Evolutionary conservation across 2,797 vertebrate genomes (phyloP), one percentile per base, ranked within the genome.

Genomic region (Aselliscus stoliczkanus): DNA sequence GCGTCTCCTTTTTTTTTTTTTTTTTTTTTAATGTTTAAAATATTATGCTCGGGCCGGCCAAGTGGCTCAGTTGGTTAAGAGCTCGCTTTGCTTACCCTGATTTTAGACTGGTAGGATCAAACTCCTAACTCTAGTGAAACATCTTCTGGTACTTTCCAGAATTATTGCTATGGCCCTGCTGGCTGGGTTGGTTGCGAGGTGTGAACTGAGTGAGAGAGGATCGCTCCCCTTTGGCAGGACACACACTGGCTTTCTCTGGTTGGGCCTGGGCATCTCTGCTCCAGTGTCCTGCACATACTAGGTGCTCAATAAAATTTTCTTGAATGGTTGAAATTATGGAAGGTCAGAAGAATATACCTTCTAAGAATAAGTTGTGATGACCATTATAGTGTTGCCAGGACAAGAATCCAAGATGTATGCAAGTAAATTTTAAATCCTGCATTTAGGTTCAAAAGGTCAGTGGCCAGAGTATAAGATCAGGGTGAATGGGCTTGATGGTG

Each of bases 221-320:
- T 11, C 0, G 0, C 9, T 11, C 31, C 5, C 1, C 7, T 4
- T 31, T 11, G 10, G 60, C 15, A 20, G 64, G 39, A 29, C 15
- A 11, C 0, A 4, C 18, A 1, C 0, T 0, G n/a, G 39, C 47
- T 27, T 11, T 20, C 70, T n/a, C 50, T 0, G 1, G 15, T 5
- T 4, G 29, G 14, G 27, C 42, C 25, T 1, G 44, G 50, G 14
- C 2, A 14, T 18, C 72, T 77, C 9, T 47, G 34, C 34, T 20
- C 34, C 25, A 37, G 15, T 5, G 56, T 21, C 9, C 1, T 34
- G 54, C 64, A 11, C 25, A 13, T 21, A n/a, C 8, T 20, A 3
- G 79, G 56, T 14, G 21, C 52, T 77, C 79, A 20, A 2, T 11
- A 9, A 64, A 5, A 52, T 34, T 11, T 56, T 52, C 47, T 18